Conservation (phyloP, 1,140 invertebrate genomes). For the Palaemon carinicauda region DNA sequence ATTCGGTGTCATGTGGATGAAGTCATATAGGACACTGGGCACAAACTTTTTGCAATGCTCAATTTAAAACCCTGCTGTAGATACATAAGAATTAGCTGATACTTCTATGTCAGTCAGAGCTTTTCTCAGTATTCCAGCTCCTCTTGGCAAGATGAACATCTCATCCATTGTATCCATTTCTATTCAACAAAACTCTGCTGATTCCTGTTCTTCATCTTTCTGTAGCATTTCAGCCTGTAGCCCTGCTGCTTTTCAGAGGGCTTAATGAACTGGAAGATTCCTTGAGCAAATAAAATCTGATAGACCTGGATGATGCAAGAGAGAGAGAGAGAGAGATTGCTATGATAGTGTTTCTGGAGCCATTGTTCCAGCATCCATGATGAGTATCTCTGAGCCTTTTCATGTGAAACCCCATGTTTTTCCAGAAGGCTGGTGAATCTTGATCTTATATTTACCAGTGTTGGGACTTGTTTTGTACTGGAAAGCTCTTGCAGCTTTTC, state of each 20-base stretch:
- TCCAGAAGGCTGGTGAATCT: conserved; percentile 4
- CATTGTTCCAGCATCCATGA: conserved; percentile 15
- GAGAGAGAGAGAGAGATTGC: conserved; percentile 10
- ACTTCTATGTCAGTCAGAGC: conserved; percentile 8
- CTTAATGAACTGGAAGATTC: not conserved
- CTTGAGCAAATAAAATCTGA: conserved; percentile 21
- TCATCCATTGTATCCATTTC: conserved; percentile 13
- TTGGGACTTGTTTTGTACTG: conserved; percentile 7
- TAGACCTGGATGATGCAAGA: conserved; percentile 22
- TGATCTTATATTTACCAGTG: not conserved
- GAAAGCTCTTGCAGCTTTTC: too few species aligned
- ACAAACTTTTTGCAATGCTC: conserved; percentile 5
- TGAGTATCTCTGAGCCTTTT: conserved; percentile 13
- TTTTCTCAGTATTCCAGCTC: conserved; percentile 29
- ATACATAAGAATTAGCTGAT: conserved; percentile 26
- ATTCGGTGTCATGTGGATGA: conserved; percentile 11
- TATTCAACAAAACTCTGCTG: not conserved
- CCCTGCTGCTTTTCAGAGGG: not conserved
- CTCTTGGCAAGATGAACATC: conserved; percentile 14
- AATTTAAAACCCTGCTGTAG: conserved; percentile 21
- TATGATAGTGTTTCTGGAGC: conserved; percentile 7
- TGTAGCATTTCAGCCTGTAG: conserved; percentile 13
- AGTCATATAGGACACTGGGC: conserved; percentile 17
- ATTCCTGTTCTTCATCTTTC: conserved; percentile 7
- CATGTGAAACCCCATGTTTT: not conserved